Base-by-base conservation (phyloP, 1,140 invertebrate genomes). In the Nephila pilipes region DNA sequence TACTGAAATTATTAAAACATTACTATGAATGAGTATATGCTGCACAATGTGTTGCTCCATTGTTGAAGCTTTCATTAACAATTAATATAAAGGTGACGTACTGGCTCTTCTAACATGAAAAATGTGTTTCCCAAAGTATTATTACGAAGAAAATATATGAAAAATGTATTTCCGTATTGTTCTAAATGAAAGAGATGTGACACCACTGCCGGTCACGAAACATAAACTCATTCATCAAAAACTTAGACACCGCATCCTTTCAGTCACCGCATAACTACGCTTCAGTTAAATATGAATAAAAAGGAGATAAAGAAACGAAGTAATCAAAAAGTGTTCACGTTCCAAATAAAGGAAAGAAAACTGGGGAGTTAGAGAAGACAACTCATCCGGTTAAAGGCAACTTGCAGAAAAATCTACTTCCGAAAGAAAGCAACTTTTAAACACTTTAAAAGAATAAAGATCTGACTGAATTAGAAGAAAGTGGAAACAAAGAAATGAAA, bases 341-440 rank as follows among this genome's bases (percentile, higher is more conserved):
- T 75, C 69, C 14, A 20, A 20, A 22, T 22, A 60, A 60, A 60
- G 69, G 36, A 75, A 75, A 32, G 16, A 18, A 60, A 60, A 22
- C 5, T 18, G 12, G 5, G 46, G 46, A 46, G n/a, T 65, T 25
- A n/a, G 22, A n/a, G 29, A 75, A 75, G 69, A 75, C 69, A 75
- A 75, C 69, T 75, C 69, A 75, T 75, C 69, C 69, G 69, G 25
- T 75, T 75, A 75, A 75, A 75, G 69, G 69, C 69, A 75, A 36
- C 69, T 75, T 29, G 69, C 69, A 75, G 69, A 75, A 75, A 75
- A 75, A 75, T 75, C 32, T 36, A 32, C 29, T 75, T 75, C 25
- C 69, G 69, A 75, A 75, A 75, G 69, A 75, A 75, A 75, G 29
- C 32, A 36, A 75, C 69, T 75, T 75, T 32, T 32, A 75, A 75